Evolutionary conservation across 2,797 vertebrate species (phyloP).

Genomic region (Spizella passerina): DNA sequence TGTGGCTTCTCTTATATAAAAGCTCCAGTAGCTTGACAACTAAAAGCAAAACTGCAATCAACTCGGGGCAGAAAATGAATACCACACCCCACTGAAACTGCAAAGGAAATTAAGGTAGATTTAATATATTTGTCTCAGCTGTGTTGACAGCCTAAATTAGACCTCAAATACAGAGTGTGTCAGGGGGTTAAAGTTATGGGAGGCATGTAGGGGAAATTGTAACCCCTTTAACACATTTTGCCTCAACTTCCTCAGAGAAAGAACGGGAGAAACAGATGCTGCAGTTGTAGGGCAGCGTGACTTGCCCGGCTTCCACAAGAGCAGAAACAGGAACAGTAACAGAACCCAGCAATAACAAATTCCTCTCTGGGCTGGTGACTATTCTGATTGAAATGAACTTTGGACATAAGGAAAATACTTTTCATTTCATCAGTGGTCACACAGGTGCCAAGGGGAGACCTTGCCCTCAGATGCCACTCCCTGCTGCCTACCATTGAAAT

Average conservation of each 20-base stretch:
- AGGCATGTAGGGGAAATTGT: neutral
- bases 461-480: neutral
- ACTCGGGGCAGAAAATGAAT: neutral
- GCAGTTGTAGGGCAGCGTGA: accelerated
- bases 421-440: neutral
- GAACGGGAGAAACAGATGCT: neutral
- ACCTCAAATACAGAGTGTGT: neutral
- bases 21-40: neutral
- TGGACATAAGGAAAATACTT: neutral
- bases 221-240: neutral
- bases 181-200: neutral
- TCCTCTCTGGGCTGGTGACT: neutral
- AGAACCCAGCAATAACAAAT: neutral
- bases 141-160: neutral
- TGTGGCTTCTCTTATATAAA: neutral
- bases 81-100: neutral
- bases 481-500: neutral
- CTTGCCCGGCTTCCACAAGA: neutral
- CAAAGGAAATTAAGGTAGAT: slow-evolving; percentile 11
- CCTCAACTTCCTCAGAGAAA: neutral
- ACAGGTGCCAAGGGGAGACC: neutral
- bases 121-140: neutral
- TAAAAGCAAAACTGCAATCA: neutral
- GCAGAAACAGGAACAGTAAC: neutral
- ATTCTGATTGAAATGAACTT: neutral